These are phyloP conservation scores for Pseudochaenichthys georgianus DNA, from an alignment of 2,797 vertebrate species.

Conservation along the genomic window DNA sequence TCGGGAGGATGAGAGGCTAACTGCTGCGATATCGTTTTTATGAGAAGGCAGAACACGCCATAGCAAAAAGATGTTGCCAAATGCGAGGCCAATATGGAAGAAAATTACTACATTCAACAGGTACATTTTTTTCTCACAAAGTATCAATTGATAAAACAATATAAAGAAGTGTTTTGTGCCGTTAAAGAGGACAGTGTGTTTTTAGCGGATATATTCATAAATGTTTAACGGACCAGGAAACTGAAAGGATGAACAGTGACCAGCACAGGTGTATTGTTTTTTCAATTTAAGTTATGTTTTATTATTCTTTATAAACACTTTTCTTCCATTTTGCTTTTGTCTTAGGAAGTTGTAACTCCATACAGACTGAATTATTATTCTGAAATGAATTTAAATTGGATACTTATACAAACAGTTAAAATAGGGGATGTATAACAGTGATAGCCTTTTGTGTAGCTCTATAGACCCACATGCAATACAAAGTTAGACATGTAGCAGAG, in stretches of 20 bases:
- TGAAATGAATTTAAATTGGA: neutral
- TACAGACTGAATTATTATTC: neutral
- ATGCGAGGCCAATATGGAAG: neutral
- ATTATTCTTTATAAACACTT: neutral
- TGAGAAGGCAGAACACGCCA: neutral
- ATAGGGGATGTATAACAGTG: neutral
- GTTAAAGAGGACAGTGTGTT: too few relatives aligned
- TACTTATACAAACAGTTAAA: neutral
- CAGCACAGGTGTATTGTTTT: neutral
- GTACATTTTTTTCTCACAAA: neutral
- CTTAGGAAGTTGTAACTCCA: neutral
- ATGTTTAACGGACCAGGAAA: too few relatives aligned
- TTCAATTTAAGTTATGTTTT: neutral
- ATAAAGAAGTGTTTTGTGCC: too few relatives aligned
- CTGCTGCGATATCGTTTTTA: slow-evolving; percentile 1
- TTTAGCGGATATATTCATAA: too few relatives aligned
- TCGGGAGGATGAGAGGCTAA: slow-evolving; percentile 1
- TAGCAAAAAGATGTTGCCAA: neutral
- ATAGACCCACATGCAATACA: slow-evolving; percentile 5
- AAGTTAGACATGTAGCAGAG: neutral
- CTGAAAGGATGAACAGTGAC: too few relatives aligned
- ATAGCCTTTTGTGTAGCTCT: neutral
- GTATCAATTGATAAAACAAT: too few relatives aligned
- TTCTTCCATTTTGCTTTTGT: neutral
- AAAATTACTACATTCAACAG: neutral